phyloP scores from a whole-genome alignment of 2,888 invertebrate genomes.

The Parapristionchus giblindavisi region DNA sequence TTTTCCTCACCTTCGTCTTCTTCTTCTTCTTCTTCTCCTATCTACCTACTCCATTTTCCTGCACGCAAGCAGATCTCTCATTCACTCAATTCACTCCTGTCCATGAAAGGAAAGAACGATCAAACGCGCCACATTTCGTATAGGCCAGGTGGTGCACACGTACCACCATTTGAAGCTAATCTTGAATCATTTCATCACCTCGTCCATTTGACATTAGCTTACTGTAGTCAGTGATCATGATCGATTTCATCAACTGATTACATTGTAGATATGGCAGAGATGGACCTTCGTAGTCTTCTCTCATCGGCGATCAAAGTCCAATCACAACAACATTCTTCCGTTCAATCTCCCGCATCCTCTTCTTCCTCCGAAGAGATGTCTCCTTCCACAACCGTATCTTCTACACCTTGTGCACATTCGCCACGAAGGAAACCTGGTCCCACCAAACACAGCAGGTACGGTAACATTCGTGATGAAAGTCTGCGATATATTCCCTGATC shows the following conservation, averaged over 20 bases:
- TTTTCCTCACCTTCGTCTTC: constrained; percentile 10
- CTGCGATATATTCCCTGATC: no score
- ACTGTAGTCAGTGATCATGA: neutral
- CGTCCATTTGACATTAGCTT: neutral
- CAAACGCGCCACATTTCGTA: no score
- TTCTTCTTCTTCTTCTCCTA: constrained; percentile 2
- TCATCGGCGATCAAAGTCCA: neutral
- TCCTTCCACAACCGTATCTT: constrained; percentile 28
- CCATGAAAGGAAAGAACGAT: constrained; percentile 5
- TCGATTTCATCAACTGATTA: neutral
- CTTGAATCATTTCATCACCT: constrained; percentile 20
- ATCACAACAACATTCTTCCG: constrained; percentile 6
- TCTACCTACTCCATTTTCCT: constrained; percentile 20
- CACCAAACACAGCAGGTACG: constrained; percentile 34
- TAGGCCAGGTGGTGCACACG: no score
- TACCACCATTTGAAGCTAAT: no score
- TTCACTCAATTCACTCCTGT: constrained; percentile 20
- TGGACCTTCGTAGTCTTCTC: constrained; percentile 32
- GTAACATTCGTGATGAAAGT: neutral
- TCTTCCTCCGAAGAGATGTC: neutral
- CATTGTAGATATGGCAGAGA: constrained; percentile 35
- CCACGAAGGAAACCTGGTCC: constrained; percentile 18
- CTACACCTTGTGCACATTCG: constrained; percentile 9
- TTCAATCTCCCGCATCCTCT: constrained; percentile 18
- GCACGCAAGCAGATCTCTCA: constrained; percentile 32